These are phyloP conservation scores for Nomada ruficornis DNA, from an alignment of 2,888 invertebrate species.

Conservation along the genomic window DNA sequence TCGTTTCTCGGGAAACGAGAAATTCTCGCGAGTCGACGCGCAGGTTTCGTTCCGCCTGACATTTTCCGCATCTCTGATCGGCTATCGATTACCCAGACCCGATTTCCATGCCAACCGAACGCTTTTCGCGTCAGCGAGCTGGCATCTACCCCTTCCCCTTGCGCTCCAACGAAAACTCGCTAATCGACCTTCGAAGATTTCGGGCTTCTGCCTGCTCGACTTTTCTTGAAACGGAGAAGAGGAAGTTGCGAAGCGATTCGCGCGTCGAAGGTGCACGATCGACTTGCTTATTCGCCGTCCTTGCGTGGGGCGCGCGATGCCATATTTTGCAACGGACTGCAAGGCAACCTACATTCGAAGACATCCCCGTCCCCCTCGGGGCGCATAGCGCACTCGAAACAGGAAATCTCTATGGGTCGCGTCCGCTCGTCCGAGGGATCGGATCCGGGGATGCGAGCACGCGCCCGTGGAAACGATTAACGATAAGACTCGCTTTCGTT, in stretches of 20 bases:
- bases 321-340: slow-evolving; percentile 28
- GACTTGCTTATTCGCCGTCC: slow-evolving; percentile 27
- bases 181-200: background rate
- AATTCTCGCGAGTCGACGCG: background rate
- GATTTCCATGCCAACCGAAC: slow-evolving; percentile 30
- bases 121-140: slow-evolving; percentile 33
- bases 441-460: background rate
- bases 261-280: slow-evolving; percentile 7
- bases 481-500: no score
- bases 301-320: slow-evolving; percentile 26
- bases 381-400: background rate
- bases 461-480: no score
- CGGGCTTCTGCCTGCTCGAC: background rate
- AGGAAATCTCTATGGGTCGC: slow-evolving; percentile 15
- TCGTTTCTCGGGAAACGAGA: no score
- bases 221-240: background rate
- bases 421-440: background rate
- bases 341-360: slow-evolving; percentile 29
- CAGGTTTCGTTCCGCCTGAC: background rate
- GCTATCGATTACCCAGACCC: slow-evolving; percentile 21
- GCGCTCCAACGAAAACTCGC: background rate
- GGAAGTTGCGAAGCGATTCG: background rate
- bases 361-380: background rate
- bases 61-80: slow-evolving; percentile 24
- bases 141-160: background rate